phyloP scores from a whole-genome alignment of 2,797 vertebrate genomes.

The Manis javanica region DNA sequence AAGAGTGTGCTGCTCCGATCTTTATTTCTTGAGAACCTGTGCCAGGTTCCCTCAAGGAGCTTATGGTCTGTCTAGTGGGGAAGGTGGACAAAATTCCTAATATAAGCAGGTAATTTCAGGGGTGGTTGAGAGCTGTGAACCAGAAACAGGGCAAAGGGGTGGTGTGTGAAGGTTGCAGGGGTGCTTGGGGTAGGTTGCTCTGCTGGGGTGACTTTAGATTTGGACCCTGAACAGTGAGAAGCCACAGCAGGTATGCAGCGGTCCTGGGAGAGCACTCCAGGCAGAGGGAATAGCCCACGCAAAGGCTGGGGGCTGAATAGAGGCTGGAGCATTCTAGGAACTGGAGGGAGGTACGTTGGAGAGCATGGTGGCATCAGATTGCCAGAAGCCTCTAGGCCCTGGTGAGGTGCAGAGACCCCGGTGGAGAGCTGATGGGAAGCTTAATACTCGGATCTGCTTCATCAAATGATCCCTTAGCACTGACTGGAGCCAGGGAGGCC shows the following conservation, averaged over 20 bases:
- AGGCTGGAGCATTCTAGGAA: background rate
- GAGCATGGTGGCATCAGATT: accelerated
- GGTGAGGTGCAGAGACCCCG: background rate
- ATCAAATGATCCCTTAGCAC: background rate
- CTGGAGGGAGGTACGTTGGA: background rate
- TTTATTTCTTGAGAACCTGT: background rate
- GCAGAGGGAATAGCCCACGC: background rate
- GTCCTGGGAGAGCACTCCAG: background rate
- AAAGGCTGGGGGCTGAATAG: accelerated
- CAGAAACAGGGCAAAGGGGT: background rate
- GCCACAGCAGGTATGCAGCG: accelerated
- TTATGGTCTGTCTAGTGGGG: background rate
- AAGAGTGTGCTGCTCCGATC: accelerated
- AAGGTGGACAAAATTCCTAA: background rate
- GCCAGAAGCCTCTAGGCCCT: background rate
- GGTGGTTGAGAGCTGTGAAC: background rate
- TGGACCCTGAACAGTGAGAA: background rate
- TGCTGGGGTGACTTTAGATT: background rate
- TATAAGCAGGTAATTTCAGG: background rate
- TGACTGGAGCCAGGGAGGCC: background rate
- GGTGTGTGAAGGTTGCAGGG: accelerated
- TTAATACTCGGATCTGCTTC: accelerated
- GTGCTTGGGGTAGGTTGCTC: background rate
- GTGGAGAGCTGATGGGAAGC: background rate
- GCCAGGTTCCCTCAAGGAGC: background rate